Conservation (phyloP, 2,797 vertebrate genomes). For the Oceanodroma leucorhoa region DNA sequence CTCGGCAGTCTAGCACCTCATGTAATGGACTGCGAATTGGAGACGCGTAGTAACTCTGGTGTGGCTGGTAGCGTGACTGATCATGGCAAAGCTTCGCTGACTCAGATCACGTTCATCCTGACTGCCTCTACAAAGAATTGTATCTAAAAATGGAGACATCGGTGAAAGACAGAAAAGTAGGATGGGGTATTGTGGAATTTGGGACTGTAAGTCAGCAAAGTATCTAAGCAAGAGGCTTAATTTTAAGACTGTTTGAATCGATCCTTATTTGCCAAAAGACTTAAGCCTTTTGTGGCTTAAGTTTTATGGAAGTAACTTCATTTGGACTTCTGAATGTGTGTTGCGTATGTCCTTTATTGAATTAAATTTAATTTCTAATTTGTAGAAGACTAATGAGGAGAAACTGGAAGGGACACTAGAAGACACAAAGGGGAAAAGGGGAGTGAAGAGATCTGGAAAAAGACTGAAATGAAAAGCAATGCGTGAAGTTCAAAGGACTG, state of each 20-base stretch:
- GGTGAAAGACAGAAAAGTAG: background rate
- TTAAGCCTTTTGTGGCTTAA: background rate
- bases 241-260: background rate
- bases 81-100: background rate
- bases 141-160: background rate
- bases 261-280: background rate
- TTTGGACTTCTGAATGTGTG: background rate
- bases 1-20: background rate
- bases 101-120: background rate
- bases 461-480: background rate
- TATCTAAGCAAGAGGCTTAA: background rate
- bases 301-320: background rate
- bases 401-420: background rate
- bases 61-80: background rate
- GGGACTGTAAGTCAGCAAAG: background rate
- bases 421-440: background rate
- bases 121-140: background rate
- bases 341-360: background rate
- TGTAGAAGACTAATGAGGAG: background rate
- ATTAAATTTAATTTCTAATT: background rate
- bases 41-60: background rate
- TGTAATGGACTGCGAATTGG: background rate
- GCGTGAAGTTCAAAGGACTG: background rate
- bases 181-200: background rate
- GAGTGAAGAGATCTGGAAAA: background rate